A percentile compares a stretch with the other conserved stretches of the same genome.
These are phyloP conservation scores for Porites lobata DNA, from an alignment of 92 coral and sea anemone species.

Conservation along the genomic window DNA sequence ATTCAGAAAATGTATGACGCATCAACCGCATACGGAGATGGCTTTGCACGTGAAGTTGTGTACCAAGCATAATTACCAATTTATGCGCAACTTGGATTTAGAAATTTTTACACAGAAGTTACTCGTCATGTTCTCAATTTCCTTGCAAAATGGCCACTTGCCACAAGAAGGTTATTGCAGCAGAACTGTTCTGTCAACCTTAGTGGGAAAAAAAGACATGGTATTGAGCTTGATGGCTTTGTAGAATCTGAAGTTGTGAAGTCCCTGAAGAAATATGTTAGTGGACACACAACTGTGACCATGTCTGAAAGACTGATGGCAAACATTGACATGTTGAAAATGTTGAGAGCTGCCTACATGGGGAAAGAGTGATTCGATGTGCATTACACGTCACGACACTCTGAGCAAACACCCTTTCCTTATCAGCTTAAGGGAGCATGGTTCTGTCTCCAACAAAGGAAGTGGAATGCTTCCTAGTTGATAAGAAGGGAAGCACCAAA, in stretches of 20 bases:
- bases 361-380: constrained; percentile 46
- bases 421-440: constrained; percentile 69
- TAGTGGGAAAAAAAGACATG: constrained; percentile 23
- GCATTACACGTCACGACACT: constrained; percentile 49
- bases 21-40: constrained; percentile 26
- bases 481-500: not conserved
- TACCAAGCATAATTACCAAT: constrained; percentile 50
- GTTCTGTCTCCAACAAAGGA: constrained; percentile 54
- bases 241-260: constrained; percentile 68
- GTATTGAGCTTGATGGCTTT: constrained; percentile 58
- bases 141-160: constrained; percentile 56
- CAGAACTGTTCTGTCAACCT: constrained; percentile 54
- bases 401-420: constrained; percentile 45
- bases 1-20: constrained; percentile 39
- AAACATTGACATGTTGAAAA: constrained; percentile 37
- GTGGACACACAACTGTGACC: constrained; percentile 62
- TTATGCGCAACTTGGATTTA: constrained; percentile 63
- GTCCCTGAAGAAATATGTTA: constrained; percentile 30
- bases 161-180: constrained; percentile 34
- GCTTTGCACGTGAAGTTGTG: constrained; percentile 43
- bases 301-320: constrained; percentile 24
- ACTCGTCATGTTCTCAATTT: constrained; percentile 45
- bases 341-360: constrained; percentile 42
- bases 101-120: constrained; percentile 47
- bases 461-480: constrained; percentile 38